Conservation (phyloP, 2,888 invertebrate genomes). For the Drosophila quinaria region DNA sequence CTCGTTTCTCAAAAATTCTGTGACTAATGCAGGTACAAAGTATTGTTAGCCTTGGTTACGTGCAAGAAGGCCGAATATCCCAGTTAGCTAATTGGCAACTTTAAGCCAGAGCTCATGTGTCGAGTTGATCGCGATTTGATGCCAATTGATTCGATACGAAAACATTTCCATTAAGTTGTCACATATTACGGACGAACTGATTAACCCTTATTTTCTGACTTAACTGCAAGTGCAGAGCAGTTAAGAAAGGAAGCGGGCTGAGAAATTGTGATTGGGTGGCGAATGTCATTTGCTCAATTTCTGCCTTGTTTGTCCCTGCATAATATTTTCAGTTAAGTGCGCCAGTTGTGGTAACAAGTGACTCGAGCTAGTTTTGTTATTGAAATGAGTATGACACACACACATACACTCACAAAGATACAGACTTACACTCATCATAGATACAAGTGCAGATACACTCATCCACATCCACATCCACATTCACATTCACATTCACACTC, state of each 20-base stretch:
- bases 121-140: slow-evolving; percentile 50
- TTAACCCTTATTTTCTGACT: slow-evolving; percentile 56
- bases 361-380: slow-evolving; percentile 78
- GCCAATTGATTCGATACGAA: slow-evolving; percentile 70
- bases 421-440: too few species aligned
- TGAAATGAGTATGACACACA: slow-evolving; percentile 66
- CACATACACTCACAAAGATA: too few species aligned
- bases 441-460: slow-evolving; percentile 58
- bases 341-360: slow-evolving; percentile 80
- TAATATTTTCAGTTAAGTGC: slow-evolving; percentile 78
- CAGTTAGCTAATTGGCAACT: slow-evolving; percentile 47
- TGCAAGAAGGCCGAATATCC: slow-evolving; percentile 29
- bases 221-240: slow-evolving; percentile 13
- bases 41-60: slow-evolving; percentile 56
- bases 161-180: slow-evolving; percentile 73
- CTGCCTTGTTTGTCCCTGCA: slow-evolving; percentile 69
- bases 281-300: slow-evolving; percentile 38
- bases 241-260: not conserved
- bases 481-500: slow-evolving; percentile 19
- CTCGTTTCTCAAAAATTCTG: slow-evolving; percentile 68
- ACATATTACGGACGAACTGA: slow-evolving; percentile 49
- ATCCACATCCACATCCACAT: too few species aligned
- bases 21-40: slow-evolving; percentile 80
- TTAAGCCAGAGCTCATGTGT: slow-evolving; percentile 41
- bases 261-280: not conserved